phyloP scores from a whole-genome alignment of 2,113 vertebrate species.

The Sakesphorus luctuosus region DNA sequence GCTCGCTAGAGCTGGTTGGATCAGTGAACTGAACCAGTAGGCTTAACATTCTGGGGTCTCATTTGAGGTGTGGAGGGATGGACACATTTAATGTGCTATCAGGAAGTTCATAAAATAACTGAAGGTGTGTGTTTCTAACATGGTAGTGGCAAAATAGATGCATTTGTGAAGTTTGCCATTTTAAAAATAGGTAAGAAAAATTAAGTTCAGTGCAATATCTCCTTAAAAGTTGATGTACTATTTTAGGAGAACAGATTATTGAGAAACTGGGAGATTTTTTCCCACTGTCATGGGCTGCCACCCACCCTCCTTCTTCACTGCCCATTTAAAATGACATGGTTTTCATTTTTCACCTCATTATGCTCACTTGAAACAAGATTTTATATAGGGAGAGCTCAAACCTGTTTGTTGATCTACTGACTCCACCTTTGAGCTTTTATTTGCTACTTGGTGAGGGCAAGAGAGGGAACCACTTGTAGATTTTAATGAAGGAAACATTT shows the following conservation, averaged over 20 bases:
- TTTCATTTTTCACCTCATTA: not conserved
- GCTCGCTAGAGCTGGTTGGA: not conserved
- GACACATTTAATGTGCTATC: not conserved
- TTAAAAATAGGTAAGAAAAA: not conserved
- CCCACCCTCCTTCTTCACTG: not conserved
- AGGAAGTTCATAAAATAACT: not conserved
- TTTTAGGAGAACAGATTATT: not conserved
- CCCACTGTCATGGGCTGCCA: not conserved
- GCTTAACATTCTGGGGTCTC: fast-evolving
- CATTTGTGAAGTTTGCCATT: not conserved
- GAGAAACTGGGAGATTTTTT: not conserved
- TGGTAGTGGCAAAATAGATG: not conserved
- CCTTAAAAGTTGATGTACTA: not conserved
- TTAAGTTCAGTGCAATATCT: not conserved
- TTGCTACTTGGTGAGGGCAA: not conserved
- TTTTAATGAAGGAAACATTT: not conserved
- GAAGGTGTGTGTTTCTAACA: not conserved
- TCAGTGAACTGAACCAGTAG: not conserved
- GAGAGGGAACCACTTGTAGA: not conserved
- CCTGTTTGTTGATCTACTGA: not conserved
- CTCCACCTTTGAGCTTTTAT: not conserved
- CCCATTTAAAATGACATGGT: not conserved
- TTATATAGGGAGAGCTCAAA: not conserved
- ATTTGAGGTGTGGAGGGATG: not conserved
- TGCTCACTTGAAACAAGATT: not conserved